Evolutionary conservation across 2,797 vertebrate genomes (phyloP).

Genomic region (Periparus ater): DNA sequence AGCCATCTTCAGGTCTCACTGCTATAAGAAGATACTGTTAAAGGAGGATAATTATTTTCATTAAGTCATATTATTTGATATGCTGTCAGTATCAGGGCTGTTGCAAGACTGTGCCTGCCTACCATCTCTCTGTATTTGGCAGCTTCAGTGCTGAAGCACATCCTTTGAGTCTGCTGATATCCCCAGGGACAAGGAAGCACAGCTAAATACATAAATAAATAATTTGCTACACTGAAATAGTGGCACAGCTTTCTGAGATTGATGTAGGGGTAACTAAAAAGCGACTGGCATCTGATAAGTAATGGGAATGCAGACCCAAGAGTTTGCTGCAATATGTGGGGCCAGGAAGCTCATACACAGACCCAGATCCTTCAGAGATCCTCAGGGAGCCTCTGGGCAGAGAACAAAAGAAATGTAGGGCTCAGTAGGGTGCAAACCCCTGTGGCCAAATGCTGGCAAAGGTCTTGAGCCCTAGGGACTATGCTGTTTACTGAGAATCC

Average conservation of each 20-base stretch:
- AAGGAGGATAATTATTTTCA: not conserved
- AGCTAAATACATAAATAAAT: not conserved
- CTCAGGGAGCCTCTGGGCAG: not conserved
- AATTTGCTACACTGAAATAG: not conserved
- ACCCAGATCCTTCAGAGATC: not conserved
- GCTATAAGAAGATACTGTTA: not conserved
- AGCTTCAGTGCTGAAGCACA: not conserved
- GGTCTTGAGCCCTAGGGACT: not conserved
- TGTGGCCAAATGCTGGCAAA: not conserved
- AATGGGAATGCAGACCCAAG: not conserved
- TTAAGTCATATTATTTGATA: not conserved
- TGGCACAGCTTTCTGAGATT: not conserved
- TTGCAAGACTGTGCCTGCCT: not conserved
- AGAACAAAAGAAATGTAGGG: not conserved
- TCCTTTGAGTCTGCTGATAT: not conserved
- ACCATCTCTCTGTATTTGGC: not conserved
- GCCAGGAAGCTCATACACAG: not conserved
- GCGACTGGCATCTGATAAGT: not conserved
- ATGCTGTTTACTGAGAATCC: not conserved
- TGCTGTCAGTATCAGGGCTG: not conserved
- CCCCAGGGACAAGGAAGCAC: not conserved
- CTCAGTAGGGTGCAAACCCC: not conserved
- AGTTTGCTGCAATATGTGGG: not conserved
- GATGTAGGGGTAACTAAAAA: not conserved
- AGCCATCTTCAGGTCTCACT: not conserved